A percentile compares a stretch with the other conserved stretches of the same genome.
Evolutionary conservation across 2,113 vertebrate genomes (phyloP).

Genomic region (Meriones unguiculatus): DNA sequence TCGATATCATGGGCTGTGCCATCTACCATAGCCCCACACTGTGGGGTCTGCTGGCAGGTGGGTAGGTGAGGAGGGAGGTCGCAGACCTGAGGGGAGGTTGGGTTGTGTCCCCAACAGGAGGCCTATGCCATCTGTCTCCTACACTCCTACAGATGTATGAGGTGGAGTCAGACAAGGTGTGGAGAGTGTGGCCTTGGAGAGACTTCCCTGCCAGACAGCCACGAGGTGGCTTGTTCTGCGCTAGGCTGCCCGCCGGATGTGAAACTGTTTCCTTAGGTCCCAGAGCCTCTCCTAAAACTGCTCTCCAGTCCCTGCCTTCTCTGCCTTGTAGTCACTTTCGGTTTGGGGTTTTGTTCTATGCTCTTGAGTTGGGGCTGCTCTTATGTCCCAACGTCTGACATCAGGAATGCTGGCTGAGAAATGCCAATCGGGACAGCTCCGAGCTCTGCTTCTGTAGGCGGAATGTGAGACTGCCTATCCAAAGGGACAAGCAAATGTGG

Average conservation of each 20-base stretch:
- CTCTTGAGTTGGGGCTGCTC: neutral
- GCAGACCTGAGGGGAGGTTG: neutral
- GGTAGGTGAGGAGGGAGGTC: neutral
- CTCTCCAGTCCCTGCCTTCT: neutral
- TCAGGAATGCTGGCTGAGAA: conserved; percentile 4
- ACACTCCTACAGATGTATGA: neutral
- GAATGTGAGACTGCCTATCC: neutral
- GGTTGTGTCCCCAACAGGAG: neutral
- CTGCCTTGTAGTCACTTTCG: neutral
- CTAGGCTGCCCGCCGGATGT: conserved; percentile 20
- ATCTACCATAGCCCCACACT: neutral
- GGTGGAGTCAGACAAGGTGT: conserved; percentile 45
- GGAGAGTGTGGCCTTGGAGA: conserved; percentile 46
- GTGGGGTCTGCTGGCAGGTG: neutral
- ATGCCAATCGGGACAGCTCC: neutral
- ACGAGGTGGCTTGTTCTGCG: conserved; percentile 21
- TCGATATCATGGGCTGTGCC: no score
- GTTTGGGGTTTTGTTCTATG: neutral
- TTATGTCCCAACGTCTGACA: neutral
- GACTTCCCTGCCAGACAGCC: neutral
- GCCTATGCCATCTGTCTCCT: conserved; percentile 35
- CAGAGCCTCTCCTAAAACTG: neutral
- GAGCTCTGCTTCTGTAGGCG: neutral
- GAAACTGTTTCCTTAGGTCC: neutral
- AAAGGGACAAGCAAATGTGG: neutral